Evolutionary conservation across 2,797 vertebrate genomes (phyloP), one percentile per base, ranked within the genome.

Genomic region (Phrynocephalus forsythii): DNA sequence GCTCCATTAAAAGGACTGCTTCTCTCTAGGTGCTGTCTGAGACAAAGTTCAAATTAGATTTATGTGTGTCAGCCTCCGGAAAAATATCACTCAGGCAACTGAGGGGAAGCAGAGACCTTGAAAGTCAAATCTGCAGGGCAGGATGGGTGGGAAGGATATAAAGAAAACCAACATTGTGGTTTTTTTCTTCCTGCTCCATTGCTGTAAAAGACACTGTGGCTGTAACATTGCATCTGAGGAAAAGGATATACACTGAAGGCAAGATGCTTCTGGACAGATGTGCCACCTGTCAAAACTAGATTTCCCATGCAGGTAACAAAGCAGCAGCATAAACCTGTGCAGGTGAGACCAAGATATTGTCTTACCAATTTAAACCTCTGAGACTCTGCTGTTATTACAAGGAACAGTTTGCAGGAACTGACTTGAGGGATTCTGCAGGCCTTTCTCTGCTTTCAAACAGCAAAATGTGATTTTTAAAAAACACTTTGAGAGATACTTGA

Each of bases 401-500:
- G 75, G 20, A 63, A 83, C 22, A 66, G 38, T 33, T 48, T 84
- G 33, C 68, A 83, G 63, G 82, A 22, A 79, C 48, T 67, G 69
- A 73, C 18, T 48, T 60, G 66, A 84, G 28, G 68, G 67, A 73
- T 69, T 66, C 48, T 3, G n/a, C 7, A n/a, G 67, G 20, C 48
- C 22, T 69, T 60, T 38, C 8, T n/a, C 18, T 79, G 20, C 30
- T 71, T 56, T 79, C 18, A 1, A 66, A 68, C 26, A 50, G 20
- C 84, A 30, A 82, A 72, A 83, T 38, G 73, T 28, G 67, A 76
- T 73, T 84, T 33, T 26, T 82, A 20, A n/a, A 22, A 79, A 30
- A n/a, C 20, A 20, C 48, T 52, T 38, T 6, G 18, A 52, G 28
- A 80, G 0, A 0, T 0, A 0, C 3, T 15, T 0, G 38, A 0